Evolutionary conservation across 2,888 invertebrate species (phyloP).

Genomic region (Athalia circularis): DNA sequence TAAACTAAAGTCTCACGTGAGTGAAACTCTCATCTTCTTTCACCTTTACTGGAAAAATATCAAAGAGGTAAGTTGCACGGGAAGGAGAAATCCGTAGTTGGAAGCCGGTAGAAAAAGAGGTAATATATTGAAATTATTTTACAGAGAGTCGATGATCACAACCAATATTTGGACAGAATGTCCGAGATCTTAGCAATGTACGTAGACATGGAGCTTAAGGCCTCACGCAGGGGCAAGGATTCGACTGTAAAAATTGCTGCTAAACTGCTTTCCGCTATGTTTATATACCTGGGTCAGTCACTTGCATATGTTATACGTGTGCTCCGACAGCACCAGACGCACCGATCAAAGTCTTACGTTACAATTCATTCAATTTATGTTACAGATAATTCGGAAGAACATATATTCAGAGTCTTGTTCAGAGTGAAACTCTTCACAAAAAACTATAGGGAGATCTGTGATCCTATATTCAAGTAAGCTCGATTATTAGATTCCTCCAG

Average conservation of each 20-base stretch:
- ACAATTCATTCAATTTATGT: not conserved
- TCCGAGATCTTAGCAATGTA: conserved; percentile 71
- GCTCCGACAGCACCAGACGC: not conserved
- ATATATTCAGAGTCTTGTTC: conserved; percentile 67
- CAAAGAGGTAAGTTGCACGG: conserved; percentile 66
- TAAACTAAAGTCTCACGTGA: conserved; percentile 68
- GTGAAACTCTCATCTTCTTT: conserved; percentile 68
- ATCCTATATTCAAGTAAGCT: conserved; percentile 64
- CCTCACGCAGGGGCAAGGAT: conserved; percentile 57
- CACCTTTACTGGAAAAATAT: conserved; percentile 70
- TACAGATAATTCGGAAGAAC: conserved; percentile 67
- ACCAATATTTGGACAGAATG: conserved; percentile 71
- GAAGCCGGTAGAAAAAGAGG: not conserved
- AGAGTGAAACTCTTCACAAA: conserved; percentile 61
- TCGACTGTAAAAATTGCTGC: conserved; percentile 57
- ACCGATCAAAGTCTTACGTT: not conserved
- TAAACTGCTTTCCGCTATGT: conserved; percentile 62
- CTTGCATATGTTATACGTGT: not conserved
- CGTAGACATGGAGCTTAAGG: conserved; percentile 71
- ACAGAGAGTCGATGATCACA: conserved; percentile 65
- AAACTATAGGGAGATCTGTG: conserved; percentile 62
- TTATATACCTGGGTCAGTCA: conserved; percentile 65
- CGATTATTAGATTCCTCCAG: conserved; percentile 34
- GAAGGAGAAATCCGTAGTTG: conserved; percentile 13
- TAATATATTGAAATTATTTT: conserved; percentile 43